Evolutionary conservation across 2,113 vertebrate species (phyloP), one percentile per base, ranked within the genome.

Genomic region (Bostrychus sinensis): DNA sequence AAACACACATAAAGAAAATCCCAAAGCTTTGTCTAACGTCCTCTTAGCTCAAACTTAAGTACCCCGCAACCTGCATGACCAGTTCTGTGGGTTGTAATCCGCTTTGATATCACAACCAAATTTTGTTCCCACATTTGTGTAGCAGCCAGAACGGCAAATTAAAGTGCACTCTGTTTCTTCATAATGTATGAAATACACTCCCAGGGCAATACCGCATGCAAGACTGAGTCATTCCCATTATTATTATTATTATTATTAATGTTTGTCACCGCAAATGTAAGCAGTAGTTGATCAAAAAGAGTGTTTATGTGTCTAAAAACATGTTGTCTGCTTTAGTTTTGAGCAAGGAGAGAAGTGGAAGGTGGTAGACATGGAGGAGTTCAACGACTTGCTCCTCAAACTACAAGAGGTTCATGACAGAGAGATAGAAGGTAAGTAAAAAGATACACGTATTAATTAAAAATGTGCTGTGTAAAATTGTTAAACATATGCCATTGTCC

Each of bases 371-470:
- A 89, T 91, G 6, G 95, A 97, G 53, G 91, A 76, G 51, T 98
- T 98, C 75, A 71, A 75, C 17, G 95, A 94, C 50, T 83, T 94
- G 0, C 86, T 97, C 46, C 93, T 93, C 50, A 94, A 93, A 75
- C 90, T 98, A 55, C 94, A 87, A 77, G 95, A 96, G 22, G 84
- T 91, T 51, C 96, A 98, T 0, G 96, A 98, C 57, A 93, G 94
- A 25, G 96, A 98, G 56, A 80, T 96, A 41, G 91, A 94, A 81
- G 94, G 97, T 98, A 23, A 78, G 86, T 48, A 25, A 39, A 23
- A 34, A 12, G 5, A 17, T 7, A n/a, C n/a, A n/a, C n/a, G n/a
- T n/a, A n/a, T n/a, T n/a, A n/a, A n/a, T n/a, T n/a, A n/a, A n/a
- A n/a, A n/a, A n/a, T n/a, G n/a, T n/a, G n/a, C 20, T 6, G 34